Percentiles rank a stretch among this genome's conserved stretches.
Evolutionary conservation across 1,140 invertebrate species (phyloP).

Genomic region (Oreohelix idahoensis): DNA sequence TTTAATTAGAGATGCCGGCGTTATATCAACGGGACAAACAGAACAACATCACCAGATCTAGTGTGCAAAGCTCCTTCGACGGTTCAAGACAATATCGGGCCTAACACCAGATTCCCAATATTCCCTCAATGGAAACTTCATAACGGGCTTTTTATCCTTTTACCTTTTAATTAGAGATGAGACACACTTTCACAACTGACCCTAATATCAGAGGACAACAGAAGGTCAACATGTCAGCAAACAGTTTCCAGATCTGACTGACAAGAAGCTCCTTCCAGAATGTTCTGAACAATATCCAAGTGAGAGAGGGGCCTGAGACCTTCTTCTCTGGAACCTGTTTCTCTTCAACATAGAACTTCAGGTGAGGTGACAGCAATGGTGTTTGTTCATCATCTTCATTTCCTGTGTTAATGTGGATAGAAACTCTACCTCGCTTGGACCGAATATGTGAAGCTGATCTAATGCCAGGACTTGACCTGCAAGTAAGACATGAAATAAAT

Average conservation of each 20-base stretch:
- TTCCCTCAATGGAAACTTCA: no score
- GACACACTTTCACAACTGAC: slow-evolving; percentile 45
- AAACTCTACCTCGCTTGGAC: neutral
- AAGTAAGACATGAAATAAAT: no score
- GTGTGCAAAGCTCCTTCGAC: no score
- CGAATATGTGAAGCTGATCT: neutral
- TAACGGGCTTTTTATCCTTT: no score
- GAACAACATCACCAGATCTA: no score
- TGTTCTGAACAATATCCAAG: slow-evolving; percentile 45
- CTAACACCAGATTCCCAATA: no score
- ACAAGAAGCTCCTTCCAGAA: slow-evolving; percentile 52
- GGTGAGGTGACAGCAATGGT: neutral
- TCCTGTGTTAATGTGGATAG: neutral
- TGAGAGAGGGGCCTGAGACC: slow-evolving; percentile 43
- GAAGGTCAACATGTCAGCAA: slow-evolving; percentile 52
- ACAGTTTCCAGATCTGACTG: slow-evolving; percentile 55
- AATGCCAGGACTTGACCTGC: neutral
- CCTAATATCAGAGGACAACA: slow-evolving; percentile 51
- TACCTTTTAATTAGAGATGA: no score
- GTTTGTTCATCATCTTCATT: neutral
- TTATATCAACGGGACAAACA: no score
- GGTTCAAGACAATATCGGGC: no score
- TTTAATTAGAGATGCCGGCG: no score
- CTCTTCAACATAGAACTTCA: neutral
- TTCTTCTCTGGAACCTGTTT: slow-evolving; percentile 20